Evolutionary conservation across 2,113 vertebrate genomes (phyloP).

Genomic region (Bagarius yarrelli): DNA sequence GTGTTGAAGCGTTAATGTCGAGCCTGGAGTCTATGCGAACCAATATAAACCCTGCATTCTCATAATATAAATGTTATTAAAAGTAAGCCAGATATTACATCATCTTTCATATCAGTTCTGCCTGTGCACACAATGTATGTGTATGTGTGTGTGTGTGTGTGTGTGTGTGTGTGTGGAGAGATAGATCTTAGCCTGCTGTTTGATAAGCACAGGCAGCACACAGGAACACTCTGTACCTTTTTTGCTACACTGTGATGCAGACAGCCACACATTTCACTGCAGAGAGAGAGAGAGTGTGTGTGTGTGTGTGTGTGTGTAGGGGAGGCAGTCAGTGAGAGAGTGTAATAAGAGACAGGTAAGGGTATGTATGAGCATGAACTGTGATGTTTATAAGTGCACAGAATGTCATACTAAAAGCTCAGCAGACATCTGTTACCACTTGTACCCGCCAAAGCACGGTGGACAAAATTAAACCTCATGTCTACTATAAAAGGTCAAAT

Average conservation of each 20-base stretch:
- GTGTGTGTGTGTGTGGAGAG: conserved; percentile 13
- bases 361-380: background rate
- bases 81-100: background rate
- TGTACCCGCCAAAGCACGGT: background rate
- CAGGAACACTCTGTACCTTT: conserved; percentile 68
- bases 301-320: conserved; percentile 25
- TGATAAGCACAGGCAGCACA: conserved; percentile 41
- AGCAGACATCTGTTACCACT: conserved; percentile 21
- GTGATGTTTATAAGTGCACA: background rate
- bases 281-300: conserved; percentile 27
- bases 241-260: conserved; percentile 56
- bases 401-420: conserved; percentile 13
- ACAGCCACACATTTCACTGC: conserved; percentile 62
- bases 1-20: too few relatives aligned
- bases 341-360: background rate
- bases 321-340: background rate
- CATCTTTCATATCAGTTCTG: background rate
- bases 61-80: background rate
- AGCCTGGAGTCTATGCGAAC: background rate
- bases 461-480: background rate
- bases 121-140: conserved; percentile 2
- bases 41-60: background rate
- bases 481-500: conserved; percentile 17
- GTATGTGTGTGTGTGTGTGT: conserved; percentile 21
- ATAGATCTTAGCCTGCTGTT: conserved; percentile 31